Evolutionary conservation across 2,113 vertebrate species (phyloP), one percentile per base, ranked within the genome.

Genomic region (Sinocyclocheilus rhinocerous): DNA sequence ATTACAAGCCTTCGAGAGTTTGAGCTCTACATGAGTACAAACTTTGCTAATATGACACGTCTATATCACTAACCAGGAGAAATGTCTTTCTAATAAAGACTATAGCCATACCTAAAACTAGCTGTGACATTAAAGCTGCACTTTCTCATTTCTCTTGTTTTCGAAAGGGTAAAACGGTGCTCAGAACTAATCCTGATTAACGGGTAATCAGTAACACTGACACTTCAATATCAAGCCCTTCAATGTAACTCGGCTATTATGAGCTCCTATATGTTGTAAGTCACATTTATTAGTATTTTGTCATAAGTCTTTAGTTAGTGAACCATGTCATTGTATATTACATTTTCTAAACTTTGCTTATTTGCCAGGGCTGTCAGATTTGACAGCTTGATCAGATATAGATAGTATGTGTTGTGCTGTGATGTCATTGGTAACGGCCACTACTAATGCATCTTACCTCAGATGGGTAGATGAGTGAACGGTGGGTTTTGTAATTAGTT

Each of bases 81-180:
- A 39, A 77, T 39, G 82, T 75, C 65, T 72, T 80, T 76, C 15
- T 48, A 16, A 61, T 36, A 13, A 84, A 75, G 29, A 26, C 61
- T 85, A 82, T 85, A 87, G 85, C 85, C 88, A 89, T 89, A 89
- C 52, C 57, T 73, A 78, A 80, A 78, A 76, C 81, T 73, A 85
- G 59, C 83, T 84, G 67, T 78, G 76, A 75, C 57, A 29, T 75
- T 7, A 84, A 84, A 87, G 29, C 59, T 87, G 26, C 50, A 85
- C 52, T 39, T 84, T 87, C 45, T 42, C 50, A 20, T 63, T 55
- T 84, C 59, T 80, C 59, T 15, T 83, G 65, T 79, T 84, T 79
- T 57, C 57, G 39, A 88, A 86, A 78, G 52, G n/a, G 52, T 18
- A 69, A 69, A 77, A 73, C 1, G 33, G 55, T 72, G 52, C 50